These are phyloP conservation scores for Galerucella nymphaeae DNA, from an alignment of 2,888 invertebrate species.

Conservation along the genomic window DNA sequence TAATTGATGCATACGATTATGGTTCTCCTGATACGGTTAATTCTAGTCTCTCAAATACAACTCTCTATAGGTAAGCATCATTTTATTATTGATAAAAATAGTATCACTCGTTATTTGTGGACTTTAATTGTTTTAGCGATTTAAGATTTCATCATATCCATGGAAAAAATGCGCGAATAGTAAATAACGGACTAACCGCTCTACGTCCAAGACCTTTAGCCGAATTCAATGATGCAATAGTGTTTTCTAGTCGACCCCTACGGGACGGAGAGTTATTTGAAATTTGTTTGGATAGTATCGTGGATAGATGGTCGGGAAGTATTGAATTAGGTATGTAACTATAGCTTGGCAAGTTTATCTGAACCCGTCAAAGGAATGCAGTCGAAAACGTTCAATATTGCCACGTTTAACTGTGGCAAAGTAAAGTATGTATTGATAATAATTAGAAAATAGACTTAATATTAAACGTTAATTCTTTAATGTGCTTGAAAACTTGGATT, in stretches of 20 bases:
- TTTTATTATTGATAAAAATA: background rate
- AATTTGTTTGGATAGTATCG: constrained; percentile 88
- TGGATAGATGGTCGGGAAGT: constrained; percentile 93
- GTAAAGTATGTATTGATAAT: no score
- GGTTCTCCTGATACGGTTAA: constrained; percentile 79
- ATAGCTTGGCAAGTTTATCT: no score
- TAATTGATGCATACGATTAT: constrained; percentile 79
- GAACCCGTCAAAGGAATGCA: no score
- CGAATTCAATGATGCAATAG: constrained; percentile 95
- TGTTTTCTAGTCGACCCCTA: constrained; percentile 89
- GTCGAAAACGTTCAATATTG: no score
- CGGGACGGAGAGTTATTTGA: constrained; percentile 93
- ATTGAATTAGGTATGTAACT: constrained; percentile 79
- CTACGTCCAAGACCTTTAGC: constrained; percentile 87
- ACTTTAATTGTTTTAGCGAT: constrained; percentile 68
- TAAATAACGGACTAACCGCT: constrained; percentile 86
- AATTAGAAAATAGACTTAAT: no score
- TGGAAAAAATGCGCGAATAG: constrained; percentile 87
- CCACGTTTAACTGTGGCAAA: no score
- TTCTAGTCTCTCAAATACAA: constrained; percentile 81
- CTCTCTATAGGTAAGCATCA: constrained; percentile 70
- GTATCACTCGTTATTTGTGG: no score
- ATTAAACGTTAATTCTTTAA: no score
- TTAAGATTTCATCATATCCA: constrained; percentile 90
- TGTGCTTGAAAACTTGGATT: no score